phyloP scores from a whole-genome alignment of 2,888 invertebrate species.

The Amphipoea oculea region DNA sequence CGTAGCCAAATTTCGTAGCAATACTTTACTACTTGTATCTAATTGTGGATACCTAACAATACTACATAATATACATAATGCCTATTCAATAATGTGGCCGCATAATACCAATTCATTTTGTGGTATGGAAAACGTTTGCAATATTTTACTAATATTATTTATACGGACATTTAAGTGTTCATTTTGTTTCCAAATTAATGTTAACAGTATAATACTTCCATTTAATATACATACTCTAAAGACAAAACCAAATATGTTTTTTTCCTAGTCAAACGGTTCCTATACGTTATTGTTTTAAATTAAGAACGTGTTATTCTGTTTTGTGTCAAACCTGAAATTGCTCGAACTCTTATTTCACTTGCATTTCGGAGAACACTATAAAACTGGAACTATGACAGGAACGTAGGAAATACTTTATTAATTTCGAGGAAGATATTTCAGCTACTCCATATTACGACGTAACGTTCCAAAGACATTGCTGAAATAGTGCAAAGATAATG shows the following conservation, averaged over 20 bases:
- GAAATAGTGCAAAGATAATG: slow-evolving; percentile 69
- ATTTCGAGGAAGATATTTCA: slow-evolving; percentile 42
- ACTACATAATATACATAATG: background rate
- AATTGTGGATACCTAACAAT: background rate
- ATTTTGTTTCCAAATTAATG: slow-evolving; percentile 13
- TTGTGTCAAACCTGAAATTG: slow-evolving; percentile 31
- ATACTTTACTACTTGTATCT: slow-evolving; percentile 3
- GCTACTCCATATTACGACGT: slow-evolving; percentile 17
- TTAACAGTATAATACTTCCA: background rate
- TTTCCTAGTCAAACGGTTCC: background rate
- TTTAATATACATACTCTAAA: background rate
- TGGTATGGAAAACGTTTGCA: slow-evolving; percentile 12
- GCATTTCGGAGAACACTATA: slow-evolving; percentile 41
- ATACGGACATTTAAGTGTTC: background rate
- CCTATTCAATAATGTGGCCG: slow-evolving; percentile 14
- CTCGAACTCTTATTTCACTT: slow-evolving; percentile 24
- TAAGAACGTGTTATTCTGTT: slow-evolving; percentile 18
- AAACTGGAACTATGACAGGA: slow-evolving; percentile 43
- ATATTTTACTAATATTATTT: slow-evolving; percentile 16
- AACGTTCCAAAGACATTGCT: slow-evolving; percentile 56
- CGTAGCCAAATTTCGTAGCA: slow-evolving; percentile 27
- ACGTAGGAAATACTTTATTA: slow-evolving; percentile 35
- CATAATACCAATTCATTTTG: slow-evolving; percentile 7
- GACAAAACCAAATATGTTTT: background rate
- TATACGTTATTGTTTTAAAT: slow-evolving; percentile 28